Conservation (phyloP, 2,888 invertebrate genomes). For the Cheilosia pagana region DNA sequence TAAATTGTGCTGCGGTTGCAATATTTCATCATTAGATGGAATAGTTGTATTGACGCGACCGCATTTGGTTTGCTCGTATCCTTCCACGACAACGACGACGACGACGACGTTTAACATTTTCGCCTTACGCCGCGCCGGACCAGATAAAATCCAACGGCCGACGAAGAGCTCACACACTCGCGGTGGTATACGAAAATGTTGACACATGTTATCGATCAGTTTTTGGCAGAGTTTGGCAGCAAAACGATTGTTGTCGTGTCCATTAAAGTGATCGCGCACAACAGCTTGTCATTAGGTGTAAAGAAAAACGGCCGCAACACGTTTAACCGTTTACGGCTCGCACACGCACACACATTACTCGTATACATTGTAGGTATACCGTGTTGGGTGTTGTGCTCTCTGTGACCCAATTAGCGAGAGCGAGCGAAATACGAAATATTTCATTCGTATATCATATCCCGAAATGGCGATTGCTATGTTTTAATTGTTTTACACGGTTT, state of each 20-base stretch:
- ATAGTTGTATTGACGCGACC: conserved; percentile 48
- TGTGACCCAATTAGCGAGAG: conserved; percentile 69
- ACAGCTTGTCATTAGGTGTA: conserved; percentile 73
- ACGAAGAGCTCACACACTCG: conserved; percentile 15
- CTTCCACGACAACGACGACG: not conserved
- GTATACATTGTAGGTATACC: no score
- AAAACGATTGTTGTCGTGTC: conserved; percentile 74
- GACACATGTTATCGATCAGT: conserved; percentile 75
- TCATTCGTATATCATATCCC: conserved; percentile 22
- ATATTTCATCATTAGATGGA: conserved; percentile 74
- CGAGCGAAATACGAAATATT: conserved; percentile 18
- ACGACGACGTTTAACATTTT: conserved; percentile 59
- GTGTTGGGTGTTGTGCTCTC: conserved; percentile 21
- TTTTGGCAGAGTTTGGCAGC: conserved; percentile 73
- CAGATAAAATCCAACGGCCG: not conserved
- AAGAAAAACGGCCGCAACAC: conserved; percentile 55
- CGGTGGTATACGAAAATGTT: conserved; percentile 61
- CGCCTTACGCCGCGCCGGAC: not conserved
- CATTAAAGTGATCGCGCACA: conserved; percentile 70
- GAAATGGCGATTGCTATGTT: conserved; percentile 40
- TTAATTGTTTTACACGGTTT: conserved; percentile 68
- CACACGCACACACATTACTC: conserved; percentile 39
- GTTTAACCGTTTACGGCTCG: conserved; percentile 55
- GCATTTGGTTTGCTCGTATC: conserved; percentile 20
- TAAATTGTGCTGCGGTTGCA: conserved; percentile 69